Evolutionary conservation across 2,888 invertebrate species (phyloP), one percentile per base, ranked within the genome.

Genomic region (Schrankia costaestrigalis): DNA sequence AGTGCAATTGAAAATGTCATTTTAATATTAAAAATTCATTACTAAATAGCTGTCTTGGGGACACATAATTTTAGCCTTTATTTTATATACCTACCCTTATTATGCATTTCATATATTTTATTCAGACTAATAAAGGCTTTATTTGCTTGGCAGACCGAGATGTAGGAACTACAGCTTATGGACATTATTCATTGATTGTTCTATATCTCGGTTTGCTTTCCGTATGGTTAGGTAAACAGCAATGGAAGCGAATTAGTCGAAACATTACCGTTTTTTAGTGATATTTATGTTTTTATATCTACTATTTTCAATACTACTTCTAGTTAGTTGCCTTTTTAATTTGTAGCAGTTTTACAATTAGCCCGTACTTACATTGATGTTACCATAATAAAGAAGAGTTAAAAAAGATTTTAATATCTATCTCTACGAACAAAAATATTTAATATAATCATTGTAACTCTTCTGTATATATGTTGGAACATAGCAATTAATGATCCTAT

Each of bases 1-100:
- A 84, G 83, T 84, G 84, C 83, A 73, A 74, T 77, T 57, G n/a
- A 59, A 71, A 70, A 68, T 70, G 42, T 67, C 46, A 29, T 25
- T 48, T 47, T 46, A 40, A 40, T 25, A 1, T 41, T 27, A 26
- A 26, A 41, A 36, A 22, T 50, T 51, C 52, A 62, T 53, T 36
- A 56, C 61, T 69, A 63, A 49, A 51, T 46, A 56, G 56, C 58
- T 49, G 53, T 53, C 54, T 57, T 52, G 38, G 32, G 37, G 31
- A 43, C 44, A 46, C 41, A 32, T 46, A 46, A 41, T 46, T 39
- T 13, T 26, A 18, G 38, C 26, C 30, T 26, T 19, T 30, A 27
- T 37, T 36, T 46, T 46, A 45, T 45, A 23, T 23, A 8, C 10
- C 11, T 23, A 11, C n/a, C n/a, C n/a, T n/a, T n/a, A n/a, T n/a